Base-by-base conservation (phyloP, 2,113 vertebrate genomes). In the Oreocharis arfaki region DNA sequence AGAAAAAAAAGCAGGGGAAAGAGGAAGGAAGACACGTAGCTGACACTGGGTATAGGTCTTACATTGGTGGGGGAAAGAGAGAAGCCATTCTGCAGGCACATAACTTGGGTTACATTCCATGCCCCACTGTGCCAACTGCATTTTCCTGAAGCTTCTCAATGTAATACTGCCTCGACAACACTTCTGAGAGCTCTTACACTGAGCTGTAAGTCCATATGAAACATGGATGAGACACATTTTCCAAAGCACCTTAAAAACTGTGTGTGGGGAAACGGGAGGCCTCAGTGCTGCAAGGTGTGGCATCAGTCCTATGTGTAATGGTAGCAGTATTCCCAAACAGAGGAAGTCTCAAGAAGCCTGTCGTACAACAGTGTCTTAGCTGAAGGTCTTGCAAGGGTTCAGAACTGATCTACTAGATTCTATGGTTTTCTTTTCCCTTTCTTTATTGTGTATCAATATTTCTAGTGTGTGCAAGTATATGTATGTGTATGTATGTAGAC, bases 1-100 rank as follows among this genome's bases (percentile, higher is more conserved):
- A 22, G 27, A 30, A 44, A n/a, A 16, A 28, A 63, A 28, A 24
- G n/a, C n/a, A 6, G 2, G 3, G 3, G 10, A 3, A 2, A 4
- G 23, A 24, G 2, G 4, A 23, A 1, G 7, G 69, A 69, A 37
- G 24, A 50, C 22, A 4, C 9, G 11, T 46, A 47, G 16, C 37
- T 92, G 60, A 41, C 16, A 7, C 13, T 32, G 47, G 11, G 2
- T 65, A 2, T 33, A 28, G 41, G 21, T 33, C n/a, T 79, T 53
- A 11, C 1, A 13, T 5, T 61, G 26, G 3, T 24, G n/a, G 33
- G 23, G 23, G 47, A 63, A 76, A 39, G 27, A 71, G 32, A 80
- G 37, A 57, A 61, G 16, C 17, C 23, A 28, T 75, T 74, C 42
- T 32, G 8, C 35, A 16, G 23, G 44, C 35, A 5, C 4, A 1